Conservation (phyloP, 1,140 invertebrate species). For the Tetragonula clypearis region DNA sequence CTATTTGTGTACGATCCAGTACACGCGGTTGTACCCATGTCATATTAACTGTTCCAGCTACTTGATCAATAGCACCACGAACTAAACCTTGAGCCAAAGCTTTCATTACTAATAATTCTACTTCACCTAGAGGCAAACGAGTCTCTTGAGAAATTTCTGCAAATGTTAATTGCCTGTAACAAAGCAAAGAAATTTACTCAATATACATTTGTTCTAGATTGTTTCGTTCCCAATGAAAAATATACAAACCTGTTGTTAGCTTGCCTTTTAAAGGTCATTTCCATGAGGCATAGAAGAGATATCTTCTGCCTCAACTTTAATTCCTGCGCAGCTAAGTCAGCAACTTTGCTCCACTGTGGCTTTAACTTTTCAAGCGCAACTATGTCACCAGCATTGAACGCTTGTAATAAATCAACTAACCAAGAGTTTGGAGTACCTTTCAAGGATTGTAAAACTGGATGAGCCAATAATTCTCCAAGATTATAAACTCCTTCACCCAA, state of each 20-base stretch:
- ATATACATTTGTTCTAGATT: not conserved
- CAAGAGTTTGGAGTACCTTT: conserved; percentile 92
- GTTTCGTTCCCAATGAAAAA: not conserved
- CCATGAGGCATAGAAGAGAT: conserved; percentile 97
- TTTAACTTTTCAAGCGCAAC: conserved; percentile 92
- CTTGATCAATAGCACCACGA: conserved; percentile 97
- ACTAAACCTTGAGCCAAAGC: conserved; percentile 97
- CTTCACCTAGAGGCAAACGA: conserved; percentile 90
- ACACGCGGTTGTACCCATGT: conserved; percentile 95
- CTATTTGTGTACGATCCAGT: conserved; percentile 89
- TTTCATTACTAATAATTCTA: conserved; percentile 99
- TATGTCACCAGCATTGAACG: conserved; percentile 97
- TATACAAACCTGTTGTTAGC: conserved; percentile 84
- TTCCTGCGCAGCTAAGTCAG: conserved; percentile 94
- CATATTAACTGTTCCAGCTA: conserved; percentile 89
- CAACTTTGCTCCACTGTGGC: conserved; percentile 90
- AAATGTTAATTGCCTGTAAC: conserved; percentile 91
- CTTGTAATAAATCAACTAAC: conserved; percentile 94
- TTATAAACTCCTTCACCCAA: conserved; percentile 98
- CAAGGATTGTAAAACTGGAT: conserved; percentile 95
- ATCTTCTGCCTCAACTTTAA: conserved; percentile 95
- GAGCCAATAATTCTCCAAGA: conserved; percentile 97
- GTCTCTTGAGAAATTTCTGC: conserved; percentile 94
- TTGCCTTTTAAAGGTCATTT: conserved; percentile 91
- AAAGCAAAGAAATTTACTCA: conserved; percentile 57